Base-by-base conservation (phyloP, 2,797 vertebrate genomes). In the Tenualosa thibaudeaui region DNA sequence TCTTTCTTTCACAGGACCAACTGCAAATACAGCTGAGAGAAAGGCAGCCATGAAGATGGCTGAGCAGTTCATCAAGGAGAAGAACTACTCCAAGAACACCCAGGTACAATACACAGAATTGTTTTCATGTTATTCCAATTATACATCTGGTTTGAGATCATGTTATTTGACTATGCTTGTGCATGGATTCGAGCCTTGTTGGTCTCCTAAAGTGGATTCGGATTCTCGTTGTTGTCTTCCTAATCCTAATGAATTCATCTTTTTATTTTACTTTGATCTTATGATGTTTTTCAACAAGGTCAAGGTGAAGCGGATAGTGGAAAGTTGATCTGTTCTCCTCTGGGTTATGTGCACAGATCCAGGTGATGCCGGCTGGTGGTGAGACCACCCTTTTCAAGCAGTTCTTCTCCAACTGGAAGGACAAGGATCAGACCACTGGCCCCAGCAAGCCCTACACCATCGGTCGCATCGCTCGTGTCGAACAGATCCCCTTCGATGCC, bases 401-500 rank as follows among this genome's bases (percentile, higher is more conserved):
- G 84, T 96, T 95, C 91, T 96, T 96, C 85, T 88, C 82, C 37
- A 90, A 94, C 89, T 96, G 95, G 95, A 85, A 90, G 86, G 94
- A 94, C 88, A 94, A 93, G 84, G 88, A 94, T 15, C 85, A 95
- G 89, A 92, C 88, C 84, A 93, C 89, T 0, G 91, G 94, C 46
- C 92, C 88, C 0, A 54, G 88, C 7, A 4, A 93, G 88, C 84
- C 90, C 56, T 92, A 89, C 90, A 89, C 81, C 15, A 84, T 90
- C 0, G 93, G 94, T 1, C 5, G 22, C 1, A 93, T 95, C 0
- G 95, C 95, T 17, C 12, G 19, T 0, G 93, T 96, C 84, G 6
- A 90, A 68, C 91, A 92, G 88, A 86, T 95, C 84, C 95, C 95
- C 40, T 96, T 96, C 0, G 93, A 96, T 1, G 78, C 92, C 85